These are phyloP conservation scores for Ophonus ardosiacus DNA, from an alignment of 2,888 invertebrate genomes.

Conservation along the genomic window DNA sequence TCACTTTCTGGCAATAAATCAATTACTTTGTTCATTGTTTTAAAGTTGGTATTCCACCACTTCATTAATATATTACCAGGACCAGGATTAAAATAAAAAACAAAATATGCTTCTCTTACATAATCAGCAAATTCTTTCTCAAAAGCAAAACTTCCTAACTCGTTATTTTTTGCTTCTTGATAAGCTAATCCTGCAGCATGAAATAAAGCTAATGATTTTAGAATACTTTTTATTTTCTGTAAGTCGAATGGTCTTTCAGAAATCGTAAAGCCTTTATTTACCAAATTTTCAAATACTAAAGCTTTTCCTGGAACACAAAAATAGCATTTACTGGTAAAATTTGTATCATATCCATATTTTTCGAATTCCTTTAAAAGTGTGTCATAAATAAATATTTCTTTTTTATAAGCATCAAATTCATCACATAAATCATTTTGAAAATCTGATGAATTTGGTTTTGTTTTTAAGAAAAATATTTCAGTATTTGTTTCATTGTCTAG, in stretches of 20 bases:
- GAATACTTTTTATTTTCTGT: conserved; percentile 76
- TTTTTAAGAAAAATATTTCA: conserved; percentile 34
- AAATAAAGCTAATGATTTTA: conserved; percentile 77
- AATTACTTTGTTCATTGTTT: conserved; percentile 68
- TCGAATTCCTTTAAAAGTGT: conserved; percentile 67
- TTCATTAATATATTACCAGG: neutral
- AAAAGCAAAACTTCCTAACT: conserved; percentile 66
- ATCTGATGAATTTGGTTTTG: conserved; percentile 2
- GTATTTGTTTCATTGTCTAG: conserved; percentile 48
- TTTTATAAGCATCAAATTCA: conserved; percentile 68
- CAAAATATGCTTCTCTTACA: conserved; percentile 68
- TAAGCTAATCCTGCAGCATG: conserved; percentile 77
- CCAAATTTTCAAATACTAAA: conserved; percentile 70
- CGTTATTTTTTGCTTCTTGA: conserved; percentile 73
- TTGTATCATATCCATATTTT: conserved; percentile 67
- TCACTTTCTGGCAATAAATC: conserved; percentile 67
- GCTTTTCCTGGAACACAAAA: conserved; percentile 69
- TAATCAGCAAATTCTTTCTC: conserved; percentile 66
- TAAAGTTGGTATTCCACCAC: conserved; percentile 67
- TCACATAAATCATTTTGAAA: conserved; percentile 10
- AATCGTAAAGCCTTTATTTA: conserved; percentile 66
- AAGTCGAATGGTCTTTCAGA: conserved; percentile 73
- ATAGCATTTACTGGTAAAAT: conserved; percentile 69
- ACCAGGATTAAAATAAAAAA: conserved; percentile 63
- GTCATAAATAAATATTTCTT: conserved; percentile 70